phyloP scores from a whole-genome alignment of 2,888 invertebrate genomes.

The Metellina segmentata region DNA sequence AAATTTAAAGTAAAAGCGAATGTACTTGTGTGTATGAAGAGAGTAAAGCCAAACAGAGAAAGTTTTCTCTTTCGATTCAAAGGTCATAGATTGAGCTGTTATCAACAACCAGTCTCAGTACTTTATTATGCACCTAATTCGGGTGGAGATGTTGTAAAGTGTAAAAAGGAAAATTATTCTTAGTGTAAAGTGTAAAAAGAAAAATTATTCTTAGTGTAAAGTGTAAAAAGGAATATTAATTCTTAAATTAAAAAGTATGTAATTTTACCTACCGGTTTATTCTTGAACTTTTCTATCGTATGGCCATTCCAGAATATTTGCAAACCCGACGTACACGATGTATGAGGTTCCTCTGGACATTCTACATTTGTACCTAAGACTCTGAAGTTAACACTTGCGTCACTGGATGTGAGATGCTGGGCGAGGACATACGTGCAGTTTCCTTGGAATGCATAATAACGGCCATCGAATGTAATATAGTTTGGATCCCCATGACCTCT shows the following conservation, averaged over 20 bases:
- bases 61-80: too few relatives aligned
- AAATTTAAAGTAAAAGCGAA: too few relatives aligned
- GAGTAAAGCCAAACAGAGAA: too few relatives aligned
- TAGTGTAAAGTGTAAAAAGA: neutral
- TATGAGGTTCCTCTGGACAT: conserved; percentile 84
- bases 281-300: conserved; percentile 81
- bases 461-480: conserved; percentile 91
- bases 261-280: conserved; percentile 56
- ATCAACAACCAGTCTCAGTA: neutral
- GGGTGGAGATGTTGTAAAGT: neutral
- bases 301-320: conserved; percentile 86
- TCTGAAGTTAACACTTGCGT: conserved; percentile 83
- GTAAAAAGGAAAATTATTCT: neutral
- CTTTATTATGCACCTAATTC: neutral
- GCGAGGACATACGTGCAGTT: conserved; percentile 92
- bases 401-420: conserved; percentile 82
- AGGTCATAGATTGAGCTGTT: too few relatives aligned
- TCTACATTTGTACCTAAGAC: conserved; percentile 88
- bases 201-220: neutral
- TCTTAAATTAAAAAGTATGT: neutral
- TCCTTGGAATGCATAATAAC: conserved; percentile 89
- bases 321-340: conserved; percentile 86
- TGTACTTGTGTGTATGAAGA: too few relatives aligned
- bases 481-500: conserved; percentile 89
- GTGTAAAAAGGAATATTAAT: neutral